Conservation (phyloP, 2,797 vertebrate species). For the Lacerta viridis region DNA sequence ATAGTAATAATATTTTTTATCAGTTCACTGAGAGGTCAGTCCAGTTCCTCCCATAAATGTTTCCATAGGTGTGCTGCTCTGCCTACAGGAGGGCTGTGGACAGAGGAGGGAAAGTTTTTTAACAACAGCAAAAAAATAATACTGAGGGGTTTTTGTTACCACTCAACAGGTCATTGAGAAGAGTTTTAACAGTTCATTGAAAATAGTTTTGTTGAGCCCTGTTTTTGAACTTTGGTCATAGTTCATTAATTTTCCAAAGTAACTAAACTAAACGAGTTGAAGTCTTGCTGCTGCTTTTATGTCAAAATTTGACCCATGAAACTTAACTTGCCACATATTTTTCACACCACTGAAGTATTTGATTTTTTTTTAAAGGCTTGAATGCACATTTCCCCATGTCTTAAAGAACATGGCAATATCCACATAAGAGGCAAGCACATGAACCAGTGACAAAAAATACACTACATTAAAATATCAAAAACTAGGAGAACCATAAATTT, state of each 20-base stretch:
- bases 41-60: neutral
- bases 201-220: slow-evolving; percentile 19
- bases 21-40: neutral
- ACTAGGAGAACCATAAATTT: slow-evolving; percentile 14
- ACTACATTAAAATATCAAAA: slow-evolving; percentile 36
- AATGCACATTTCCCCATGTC: neutral
- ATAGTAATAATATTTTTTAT: no score
- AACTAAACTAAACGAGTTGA: slow-evolving; percentile 15
- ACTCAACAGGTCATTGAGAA: neutral
- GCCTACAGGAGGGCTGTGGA: neutral
- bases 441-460: slow-evolving; percentile 27
- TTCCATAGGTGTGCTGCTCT: neutral
- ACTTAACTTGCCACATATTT: slow-evolving; percentile 17
- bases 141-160: neutral
- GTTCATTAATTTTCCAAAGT: slow-evolving; percentile 40
- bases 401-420: slow-evolving; percentile 24
- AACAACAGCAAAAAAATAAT: neutral
- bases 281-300: slow-evolving; percentile 8
- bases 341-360: slow-evolving; percentile 2
- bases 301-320: slow-evolving; percentile 14
- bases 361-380: neutral
- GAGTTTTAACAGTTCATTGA: no score
- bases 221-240: slow-evolving; percentile 34
- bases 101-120: neutral
- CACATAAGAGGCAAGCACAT: slow-evolving; percentile 23